phyloP scores from a whole-genome alignment of 2,797 vertebrate species.

The Catamblyrhynchus diadema region DNA sequence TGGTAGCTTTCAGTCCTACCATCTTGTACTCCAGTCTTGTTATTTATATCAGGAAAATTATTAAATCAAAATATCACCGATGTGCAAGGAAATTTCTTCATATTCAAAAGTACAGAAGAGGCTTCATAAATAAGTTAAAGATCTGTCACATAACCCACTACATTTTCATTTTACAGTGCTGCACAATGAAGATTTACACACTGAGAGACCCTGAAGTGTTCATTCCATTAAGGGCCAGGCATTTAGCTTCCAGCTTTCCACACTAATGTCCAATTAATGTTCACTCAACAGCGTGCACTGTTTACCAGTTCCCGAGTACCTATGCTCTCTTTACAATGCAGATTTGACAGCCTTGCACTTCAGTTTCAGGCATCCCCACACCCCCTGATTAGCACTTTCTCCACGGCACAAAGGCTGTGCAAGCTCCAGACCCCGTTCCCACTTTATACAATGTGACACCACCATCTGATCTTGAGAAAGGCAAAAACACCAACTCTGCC shows the following conservation, averaged over 20 bases:
- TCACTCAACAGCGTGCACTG: background rate
- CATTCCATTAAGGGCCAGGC: background rate
- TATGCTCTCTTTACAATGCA: background rate
- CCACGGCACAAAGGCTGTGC: background rate
- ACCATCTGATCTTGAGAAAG: background rate
- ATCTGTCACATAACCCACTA: background rate
- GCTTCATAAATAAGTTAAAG: slow-evolving; percentile 1
- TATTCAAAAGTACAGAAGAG: background rate
- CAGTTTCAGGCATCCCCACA: background rate
- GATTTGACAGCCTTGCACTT: background rate
- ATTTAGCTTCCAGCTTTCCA: background rate
- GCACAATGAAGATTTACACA: background rate
- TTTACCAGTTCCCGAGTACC: background rate
- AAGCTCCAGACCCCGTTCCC: background rate
- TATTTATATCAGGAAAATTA: background rate
- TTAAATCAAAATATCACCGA: background rate
- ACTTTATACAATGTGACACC: background rate
- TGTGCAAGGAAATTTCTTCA: background rate
- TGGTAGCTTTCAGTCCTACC: background rate
- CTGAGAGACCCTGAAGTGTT: background rate
- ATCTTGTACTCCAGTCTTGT: background rate
- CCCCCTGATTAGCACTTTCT: background rate
- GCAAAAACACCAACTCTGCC: background rate
- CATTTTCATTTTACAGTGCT: background rate
- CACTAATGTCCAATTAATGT: background rate